Evolutionary conservation across 1,140 invertebrate species (phyloP).

Genomic region (Drosophila novamexicana): DNA sequence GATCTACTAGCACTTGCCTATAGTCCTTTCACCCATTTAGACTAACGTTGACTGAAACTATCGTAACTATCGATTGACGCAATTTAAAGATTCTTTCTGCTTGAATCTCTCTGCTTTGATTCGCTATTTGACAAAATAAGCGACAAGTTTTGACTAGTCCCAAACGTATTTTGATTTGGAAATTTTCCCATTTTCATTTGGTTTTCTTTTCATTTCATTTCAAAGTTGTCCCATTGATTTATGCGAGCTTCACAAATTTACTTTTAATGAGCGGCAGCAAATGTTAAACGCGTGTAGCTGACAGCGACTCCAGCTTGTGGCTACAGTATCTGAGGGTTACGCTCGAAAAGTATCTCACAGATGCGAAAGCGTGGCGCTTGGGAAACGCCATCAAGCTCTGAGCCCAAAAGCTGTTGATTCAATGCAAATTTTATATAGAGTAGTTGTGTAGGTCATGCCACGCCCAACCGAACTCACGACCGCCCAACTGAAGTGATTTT

Average conservation of each 20-base stretch:
- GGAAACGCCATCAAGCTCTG: conserved; percentile 18
- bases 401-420: conserved; percentile 39
- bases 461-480: not conserved
- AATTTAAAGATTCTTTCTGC: not conserved
- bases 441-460: conserved; percentile 23
- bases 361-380: conserved; percentile 50
- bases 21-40: too few species aligned
- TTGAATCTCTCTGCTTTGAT: not conserved
- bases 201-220: not conserved
- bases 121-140: not conserved
- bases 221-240: conserved; percentile 46
- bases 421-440: conserved; percentile 56
- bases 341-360: conserved; percentile 32
- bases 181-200: conserved; percentile 8
- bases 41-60: too few species aligned
- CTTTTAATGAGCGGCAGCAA: conserved; percentile 69
- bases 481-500: conserved; percentile 33
- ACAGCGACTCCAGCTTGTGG: conserved; percentile 42
- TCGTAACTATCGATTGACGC: too few species aligned
- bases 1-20: too few species aligned
- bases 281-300: conserved; percentile 72
- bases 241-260: conserved; percentile 57
- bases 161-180: not conserved
- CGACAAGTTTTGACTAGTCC: conserved; percentile 1
- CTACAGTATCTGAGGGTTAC: conserved; percentile 21